Conservation (phyloP, 1,140 invertebrate species). For the Magallana angulata region DNA sequence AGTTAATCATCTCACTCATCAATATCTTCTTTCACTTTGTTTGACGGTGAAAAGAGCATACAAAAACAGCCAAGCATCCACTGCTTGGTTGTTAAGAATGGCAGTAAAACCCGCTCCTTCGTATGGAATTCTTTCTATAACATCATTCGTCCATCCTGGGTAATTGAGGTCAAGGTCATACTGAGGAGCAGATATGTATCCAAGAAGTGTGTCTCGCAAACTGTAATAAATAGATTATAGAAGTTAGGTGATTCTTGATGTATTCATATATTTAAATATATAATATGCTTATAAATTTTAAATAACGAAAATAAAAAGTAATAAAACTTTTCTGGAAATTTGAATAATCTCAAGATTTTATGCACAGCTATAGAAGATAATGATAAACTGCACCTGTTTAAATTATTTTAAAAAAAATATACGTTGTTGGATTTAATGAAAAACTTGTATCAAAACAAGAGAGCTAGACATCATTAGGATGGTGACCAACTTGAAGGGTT, state of each 20-base stretch:
- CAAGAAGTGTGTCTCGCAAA: conserved; percentile 4
- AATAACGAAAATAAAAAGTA: too few species aligned
- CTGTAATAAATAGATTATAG: conserved; percentile 13
- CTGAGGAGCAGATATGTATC: conserved; percentile 35
- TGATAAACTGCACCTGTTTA: neutral
- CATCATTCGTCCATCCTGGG: conserved; percentile 40
- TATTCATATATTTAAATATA: neutral
- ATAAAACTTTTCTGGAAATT: too few species aligned
- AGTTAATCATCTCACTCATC: neutral
- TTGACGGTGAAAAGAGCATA: conserved; percentile 1
- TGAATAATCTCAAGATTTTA: neutral
- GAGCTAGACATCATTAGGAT: too few species aligned
- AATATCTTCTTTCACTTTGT: conserved; percentile 29
- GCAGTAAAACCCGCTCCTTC: neutral
- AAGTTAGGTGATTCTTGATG: neutral
- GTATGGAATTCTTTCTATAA: conserved; percentile 24
- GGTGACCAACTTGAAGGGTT: too few species aligned
- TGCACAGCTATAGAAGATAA: neutral
- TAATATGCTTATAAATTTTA: too few species aligned
- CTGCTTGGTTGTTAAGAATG: conserved; percentile 22
- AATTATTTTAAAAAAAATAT: neutral
- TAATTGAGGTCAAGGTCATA: conserved; percentile 38
- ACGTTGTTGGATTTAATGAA: too few species aligned
- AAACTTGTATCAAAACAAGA: too few species aligned
- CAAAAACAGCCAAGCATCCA: conserved; percentile 33